phyloP scores from a whole-genome alignment of 2,888 invertebrate species.

The Eudemis profundana region DNA sequence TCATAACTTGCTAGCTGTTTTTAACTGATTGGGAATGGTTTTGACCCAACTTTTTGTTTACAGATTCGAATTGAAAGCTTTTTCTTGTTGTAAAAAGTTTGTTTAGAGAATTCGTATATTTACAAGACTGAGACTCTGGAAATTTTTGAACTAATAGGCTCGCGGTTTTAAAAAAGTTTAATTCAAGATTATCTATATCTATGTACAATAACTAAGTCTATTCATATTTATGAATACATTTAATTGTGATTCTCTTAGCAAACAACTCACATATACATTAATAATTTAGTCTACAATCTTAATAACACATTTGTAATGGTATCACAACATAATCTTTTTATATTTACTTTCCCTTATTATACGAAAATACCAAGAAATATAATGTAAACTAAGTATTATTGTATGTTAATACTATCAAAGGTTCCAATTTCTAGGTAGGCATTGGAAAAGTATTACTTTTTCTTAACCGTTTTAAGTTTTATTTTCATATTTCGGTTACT shows the following conservation, averaged over 20 bases:
- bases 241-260: background rate
- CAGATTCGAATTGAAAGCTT: slow-evolving; percentile 28
- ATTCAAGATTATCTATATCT: background rate
- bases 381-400: background rate
- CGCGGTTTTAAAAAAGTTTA: background rate
- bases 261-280: background rate
- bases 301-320: background rate
- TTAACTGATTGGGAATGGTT: too few species aligned
- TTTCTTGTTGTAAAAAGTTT: slow-evolving; percentile 24
- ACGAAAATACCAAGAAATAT: background rate
- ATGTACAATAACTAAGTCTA: too few species aligned
- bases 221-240: too few species aligned
- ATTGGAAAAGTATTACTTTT: too few species aligned
- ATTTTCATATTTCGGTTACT: too few species aligned
- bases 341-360: background rate
- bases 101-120: background rate
- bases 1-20: too few species aligned
- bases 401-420: background rate
- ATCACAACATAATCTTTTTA: background rate
- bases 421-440: background rate
- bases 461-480: too few species aligned
- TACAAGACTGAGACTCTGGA: background rate
- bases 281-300: background rate
- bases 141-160: background rate
- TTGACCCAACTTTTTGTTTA: slow-evolving; percentile 3